Evolutionary conservation across 2,113 vertebrate genomes (phyloP), one percentile per base, ranked within the genome.

Genomic region (Jacana jacana): DNA sequence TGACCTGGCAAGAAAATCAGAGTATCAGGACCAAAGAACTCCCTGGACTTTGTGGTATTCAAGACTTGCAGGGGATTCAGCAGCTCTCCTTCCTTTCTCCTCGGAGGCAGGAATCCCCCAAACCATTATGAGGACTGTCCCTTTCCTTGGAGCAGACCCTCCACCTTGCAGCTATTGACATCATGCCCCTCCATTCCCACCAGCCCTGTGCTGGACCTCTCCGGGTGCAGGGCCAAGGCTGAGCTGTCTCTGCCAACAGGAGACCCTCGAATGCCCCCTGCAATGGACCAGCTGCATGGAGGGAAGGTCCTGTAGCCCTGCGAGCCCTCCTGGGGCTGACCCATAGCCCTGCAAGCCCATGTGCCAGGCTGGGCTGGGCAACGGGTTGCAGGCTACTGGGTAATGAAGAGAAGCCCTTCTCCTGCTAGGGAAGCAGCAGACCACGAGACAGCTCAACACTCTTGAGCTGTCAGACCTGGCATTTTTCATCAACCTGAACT

Each of bases 401-500:
- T 48, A 55, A 60, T 39, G 20, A 88, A 25, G 51, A 31, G 46
- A 71, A 78, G 25, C 13, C 9, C 28, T 73, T 81, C 44, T 76
- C 20, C 76, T 71, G 40, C 48, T 31, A 48, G 72, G 27, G 28
- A 35, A 63, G 54, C 55, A 81, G 40, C 44, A 51, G 15, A 28
- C 61, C 30, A 42, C 1, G 11, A 75, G 71, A 49, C 5, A 46
- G 28, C 6, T 6, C 64, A 69, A 52, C 58, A 16, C 76, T 58
- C 86, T 2, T 8, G 46, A 64, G 81, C 68, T 79, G 52, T 63
- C 58, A 93, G 85, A 81, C 49, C 25, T 44, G 51, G 78, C 35
- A 27, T 42, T 91, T 93, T 85, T 91, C 81, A 79, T 87, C 81
- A 88, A 52, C n/a, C 15, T 16, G 28, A 93, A 72, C 61, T 57